Evolutionary conservation across 2,113 vertebrate genomes (phyloP).

Genomic region (Cinclus cinclus): DNA sequence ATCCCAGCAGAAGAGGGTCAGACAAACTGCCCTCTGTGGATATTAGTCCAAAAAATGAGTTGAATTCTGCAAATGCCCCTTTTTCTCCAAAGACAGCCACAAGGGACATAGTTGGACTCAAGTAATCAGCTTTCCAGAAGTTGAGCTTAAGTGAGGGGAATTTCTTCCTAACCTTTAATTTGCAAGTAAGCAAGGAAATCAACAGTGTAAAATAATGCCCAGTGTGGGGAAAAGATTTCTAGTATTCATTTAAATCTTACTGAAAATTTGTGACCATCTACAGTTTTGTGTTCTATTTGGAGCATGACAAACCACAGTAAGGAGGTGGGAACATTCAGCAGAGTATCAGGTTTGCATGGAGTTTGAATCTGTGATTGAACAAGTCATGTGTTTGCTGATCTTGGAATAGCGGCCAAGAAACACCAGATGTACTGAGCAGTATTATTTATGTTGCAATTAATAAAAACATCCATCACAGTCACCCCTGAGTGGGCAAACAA

Average conservation of each 20-base stretch:
- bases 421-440: constrained; percentile 41
- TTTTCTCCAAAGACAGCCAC: not conserved
- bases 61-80: not conserved
- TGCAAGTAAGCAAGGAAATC: not conserved
- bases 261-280: not conserved
- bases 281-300: not conserved
- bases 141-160: not conserved
- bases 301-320: not conserved
- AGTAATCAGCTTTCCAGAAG: not conserved
- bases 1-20: not conserved
- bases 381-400: constrained; percentile 47
- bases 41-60: not conserved
- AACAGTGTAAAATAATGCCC: not conserved
- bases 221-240: not conserved
- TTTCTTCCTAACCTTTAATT: not conserved
- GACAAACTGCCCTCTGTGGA: not conserved
- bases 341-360: not conserved
- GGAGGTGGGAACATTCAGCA: not conserved
- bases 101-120: not conserved
- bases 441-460: constrained; percentile 59
- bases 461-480: constrained; percentile 57
- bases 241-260: not conserved
- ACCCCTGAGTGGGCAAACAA: constrained; percentile 27
- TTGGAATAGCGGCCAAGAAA: constrained; percentile 53
- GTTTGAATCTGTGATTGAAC: not conserved